Evolutionary conservation across 2,888 invertebrate species (phyloP).

Genomic region (Lasioglossum leucozonium): DNA sequence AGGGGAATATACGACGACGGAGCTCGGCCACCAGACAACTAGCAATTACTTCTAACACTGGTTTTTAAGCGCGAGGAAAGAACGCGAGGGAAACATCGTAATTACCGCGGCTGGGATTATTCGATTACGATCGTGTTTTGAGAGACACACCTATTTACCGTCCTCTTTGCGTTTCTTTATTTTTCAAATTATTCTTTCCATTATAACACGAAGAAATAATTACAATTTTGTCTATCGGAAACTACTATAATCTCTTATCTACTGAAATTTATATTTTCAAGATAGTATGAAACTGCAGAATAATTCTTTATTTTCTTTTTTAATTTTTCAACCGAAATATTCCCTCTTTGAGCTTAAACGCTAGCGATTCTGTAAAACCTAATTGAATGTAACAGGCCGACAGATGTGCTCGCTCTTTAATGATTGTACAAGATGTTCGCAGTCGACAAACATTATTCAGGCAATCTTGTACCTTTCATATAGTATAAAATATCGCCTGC

Average conservation of each 20-base stretch:
- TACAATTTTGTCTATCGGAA: no score
- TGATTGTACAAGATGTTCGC: neutral
- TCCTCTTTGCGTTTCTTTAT: neutral
- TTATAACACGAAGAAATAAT: no score
- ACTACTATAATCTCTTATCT: no score
- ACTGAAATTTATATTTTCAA: no score
- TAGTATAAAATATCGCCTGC: neutral
- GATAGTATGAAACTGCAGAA: no score
- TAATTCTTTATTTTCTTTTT: no score
- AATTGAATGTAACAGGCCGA: neutral
- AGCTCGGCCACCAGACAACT: slow-evolving; percentile 66
- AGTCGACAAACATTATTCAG: neutral
- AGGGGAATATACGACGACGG: slow-evolving; percentile 57
- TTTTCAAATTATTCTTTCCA: no score
- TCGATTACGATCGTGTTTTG: slow-evolving; percentile 10
- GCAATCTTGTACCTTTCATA: neutral
- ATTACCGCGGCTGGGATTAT: slow-evolving; percentile 42
- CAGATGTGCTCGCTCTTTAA: neutral
- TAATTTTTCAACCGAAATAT: no score
- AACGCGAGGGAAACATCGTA: slow-evolving; percentile 58
- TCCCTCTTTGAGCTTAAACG: no score
- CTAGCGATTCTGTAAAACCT: neutral
- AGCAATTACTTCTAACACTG: slow-evolving; percentile 65
- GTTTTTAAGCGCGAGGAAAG: slow-evolving; percentile 46
- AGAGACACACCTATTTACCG: neutral